Conservation (phyloP, 2,888 invertebrate species). For the Alloscopus bannaensis region DNA sequence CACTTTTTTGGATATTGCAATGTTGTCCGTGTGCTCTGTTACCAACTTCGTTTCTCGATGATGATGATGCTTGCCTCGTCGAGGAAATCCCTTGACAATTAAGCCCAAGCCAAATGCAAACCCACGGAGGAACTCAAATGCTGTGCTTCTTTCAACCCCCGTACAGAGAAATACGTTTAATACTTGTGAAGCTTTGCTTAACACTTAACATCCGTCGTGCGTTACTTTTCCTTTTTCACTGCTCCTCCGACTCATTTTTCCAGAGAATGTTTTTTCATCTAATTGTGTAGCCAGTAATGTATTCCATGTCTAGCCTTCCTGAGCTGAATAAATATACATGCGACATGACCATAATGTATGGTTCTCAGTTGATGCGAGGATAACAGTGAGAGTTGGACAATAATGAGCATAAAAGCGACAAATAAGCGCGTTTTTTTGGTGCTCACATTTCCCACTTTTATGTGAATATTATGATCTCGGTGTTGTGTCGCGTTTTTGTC, state of each 20-base stretch:
- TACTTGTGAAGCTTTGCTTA: neutral
- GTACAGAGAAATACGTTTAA: neutral
- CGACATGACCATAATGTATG: neutral
- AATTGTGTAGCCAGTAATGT: too few species aligned
- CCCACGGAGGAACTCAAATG: neutral
- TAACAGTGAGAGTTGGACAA: neutral
- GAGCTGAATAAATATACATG: neutral
- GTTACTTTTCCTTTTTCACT: neutral
- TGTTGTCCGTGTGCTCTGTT: too few species aligned
- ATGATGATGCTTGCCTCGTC: slow-evolving; percentile 27
- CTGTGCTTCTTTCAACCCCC: neutral
- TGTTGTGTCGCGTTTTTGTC: neutral
- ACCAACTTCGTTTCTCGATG: slow-evolving; percentile 9
- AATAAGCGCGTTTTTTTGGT: neutral
- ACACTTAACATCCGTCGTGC: neutral
- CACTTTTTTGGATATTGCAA: too few species aligned
- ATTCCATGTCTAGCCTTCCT: slow-evolving; percentile 4
- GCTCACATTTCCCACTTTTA: neutral
- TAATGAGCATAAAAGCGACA: slow-evolving; percentile 7
- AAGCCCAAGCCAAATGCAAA: slow-evolving; percentile 33
- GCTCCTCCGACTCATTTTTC: too few species aligned
- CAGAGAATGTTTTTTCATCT: too few species aligned
- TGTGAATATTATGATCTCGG: neutral
- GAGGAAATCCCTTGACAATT: slow-evolving; percentile 65
- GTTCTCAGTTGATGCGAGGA: neutral